phyloP scores from a whole-genome alignment of 2,113 vertebrate genomes.

The Apus apus region DNA sequence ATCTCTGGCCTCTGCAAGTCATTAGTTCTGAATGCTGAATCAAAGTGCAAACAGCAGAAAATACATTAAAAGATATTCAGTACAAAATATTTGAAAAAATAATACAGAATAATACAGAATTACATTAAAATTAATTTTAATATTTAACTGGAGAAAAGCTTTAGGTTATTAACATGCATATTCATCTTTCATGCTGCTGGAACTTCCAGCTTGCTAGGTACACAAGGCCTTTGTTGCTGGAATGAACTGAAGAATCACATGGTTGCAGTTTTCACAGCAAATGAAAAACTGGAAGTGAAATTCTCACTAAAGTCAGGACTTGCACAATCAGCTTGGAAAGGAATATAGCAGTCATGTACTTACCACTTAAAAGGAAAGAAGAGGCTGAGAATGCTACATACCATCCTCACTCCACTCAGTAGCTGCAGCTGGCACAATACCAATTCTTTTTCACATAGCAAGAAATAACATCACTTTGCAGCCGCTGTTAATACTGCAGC shows the following conservation, averaged over 20 bases:
- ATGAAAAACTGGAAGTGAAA: background rate
- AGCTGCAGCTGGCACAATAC: background rate
- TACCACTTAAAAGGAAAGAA: background rate
- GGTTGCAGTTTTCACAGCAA: background rate
- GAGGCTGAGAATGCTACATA: background rate
- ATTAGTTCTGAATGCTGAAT: background rate
- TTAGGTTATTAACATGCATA: background rate
- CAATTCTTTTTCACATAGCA: background rate
- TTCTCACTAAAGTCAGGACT: background rate
- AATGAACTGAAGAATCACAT: background rate
- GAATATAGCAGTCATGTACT: background rate
- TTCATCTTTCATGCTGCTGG: background rate
- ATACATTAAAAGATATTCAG: background rate
- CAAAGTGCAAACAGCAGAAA: background rate
- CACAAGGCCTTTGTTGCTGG: background rate
- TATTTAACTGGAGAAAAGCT: background rate
- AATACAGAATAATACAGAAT: background rate
- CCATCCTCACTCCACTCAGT: background rate
- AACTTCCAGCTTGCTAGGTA: background rate
- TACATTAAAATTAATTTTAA: background rate
- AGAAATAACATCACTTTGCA: background rate
- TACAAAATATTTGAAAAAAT: background rate
- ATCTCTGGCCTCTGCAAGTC: background rate
- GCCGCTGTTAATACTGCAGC: background rate
- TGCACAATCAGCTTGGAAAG: background rate